Evolutionary conservation across 2,888 invertebrate genomes (phyloP), one percentile per base, ranked within the genome.

Genomic region (Limnephilus rhombicus): DNA sequence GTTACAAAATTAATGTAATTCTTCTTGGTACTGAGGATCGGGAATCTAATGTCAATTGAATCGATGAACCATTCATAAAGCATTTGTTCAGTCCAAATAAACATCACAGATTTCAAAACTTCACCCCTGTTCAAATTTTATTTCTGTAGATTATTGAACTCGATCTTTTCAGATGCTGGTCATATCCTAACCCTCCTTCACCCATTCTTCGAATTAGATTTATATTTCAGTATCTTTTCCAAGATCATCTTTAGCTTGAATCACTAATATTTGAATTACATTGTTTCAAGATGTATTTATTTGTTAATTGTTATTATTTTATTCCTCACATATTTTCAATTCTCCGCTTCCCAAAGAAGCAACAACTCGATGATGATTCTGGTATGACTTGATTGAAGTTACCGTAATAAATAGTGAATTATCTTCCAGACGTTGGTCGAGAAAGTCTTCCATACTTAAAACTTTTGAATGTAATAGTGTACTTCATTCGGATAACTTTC

Each of bases 381-480:
- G 24, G 18, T 18, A 29, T 81, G 37, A 24, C 34, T 37, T 37
- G 24, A 11, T 83, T 83, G 41, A 83, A 37, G 41, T 41, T 41
- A 37, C 41, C 85, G 4, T 18, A 85, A 41, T 37, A 31, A 41
- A 82, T 41, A 4, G 11, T 85, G 41, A 31, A 37, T 68, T 29
- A 49, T 29, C 86, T 86, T 49, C 41, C n/a, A n/a, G 86, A 49
- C 13, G 86, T 41, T 49, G 45, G 45, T 86, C 45, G 86, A 86
- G 49, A 86, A 49, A 29, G 86, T 13, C 41, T 41, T n/a, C 41
- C 86, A 86, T 45, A 68, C 68, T 68, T 9, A 68, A 68, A 83
- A 86, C 86, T 86, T 86, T 7, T 45, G 9, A 86, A 49, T 89
- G 80, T 80, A 80, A 37, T 89, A 29, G 68, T 80, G n/a, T 89